phyloP scores from a whole-genome alignment of 2,888 invertebrate genomes.

The Zaprionus bogoriensis region DNA sequence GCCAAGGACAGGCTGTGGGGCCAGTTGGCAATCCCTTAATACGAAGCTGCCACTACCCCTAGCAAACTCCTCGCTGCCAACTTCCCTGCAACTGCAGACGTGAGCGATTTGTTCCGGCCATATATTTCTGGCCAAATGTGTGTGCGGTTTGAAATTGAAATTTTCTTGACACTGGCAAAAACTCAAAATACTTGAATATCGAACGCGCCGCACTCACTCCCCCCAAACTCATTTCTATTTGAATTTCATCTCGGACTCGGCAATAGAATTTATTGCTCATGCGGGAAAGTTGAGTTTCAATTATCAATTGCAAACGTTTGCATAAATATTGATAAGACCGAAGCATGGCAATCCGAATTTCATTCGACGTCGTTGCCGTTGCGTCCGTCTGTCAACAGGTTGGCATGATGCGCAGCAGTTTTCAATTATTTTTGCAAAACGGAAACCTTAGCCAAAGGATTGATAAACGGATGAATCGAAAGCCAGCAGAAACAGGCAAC shows the following conservation, averaged over 20 bases:
- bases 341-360: conserved; percentile 13
- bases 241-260: conserved; percentile 26
- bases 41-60: background rate
- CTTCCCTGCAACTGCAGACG: conserved; percentile 21
- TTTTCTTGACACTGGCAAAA: conserved; percentile 10
- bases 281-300: conserved; percentile 12
- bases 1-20: conserved; percentile 41
- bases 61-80: conserved; percentile 7
- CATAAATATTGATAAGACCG: conserved; percentile 15
- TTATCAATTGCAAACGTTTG: conserved; percentile 33
- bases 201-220: background rate
- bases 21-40: conserved; percentile 21
- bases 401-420: background rate
- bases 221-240: conserved; percentile 2
- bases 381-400: background rate
- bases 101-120: conserved; percentile 27
- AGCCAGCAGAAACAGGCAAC: no score
- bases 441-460: no score
- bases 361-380: background rate
- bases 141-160: conserved; percentile 7
- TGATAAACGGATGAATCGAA: no score
- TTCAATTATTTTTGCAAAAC: background rate
- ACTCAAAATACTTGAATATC: conserved; percentile 10
- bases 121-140: background rate
- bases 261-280: background rate